These are phyloP conservation scores for Drosophila anceps DNA, from an alignment of 2,888 invertebrate genomes.

Conservation along the genomic window DNA sequence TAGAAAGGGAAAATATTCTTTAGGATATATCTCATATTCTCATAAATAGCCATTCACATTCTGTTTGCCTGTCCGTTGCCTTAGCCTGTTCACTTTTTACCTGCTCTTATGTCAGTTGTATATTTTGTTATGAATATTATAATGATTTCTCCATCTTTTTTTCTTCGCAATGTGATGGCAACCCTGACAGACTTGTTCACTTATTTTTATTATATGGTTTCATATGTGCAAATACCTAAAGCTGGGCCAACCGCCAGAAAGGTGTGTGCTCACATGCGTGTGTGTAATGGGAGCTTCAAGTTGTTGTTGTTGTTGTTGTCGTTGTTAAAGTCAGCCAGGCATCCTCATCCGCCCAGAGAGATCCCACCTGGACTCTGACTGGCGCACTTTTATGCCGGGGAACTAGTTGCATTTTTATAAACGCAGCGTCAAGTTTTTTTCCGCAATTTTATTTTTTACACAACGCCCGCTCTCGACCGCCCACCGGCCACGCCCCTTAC, in stretches of 20 bases:
- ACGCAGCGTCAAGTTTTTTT: slow-evolving; percentile 58
- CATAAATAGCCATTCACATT: background rate
- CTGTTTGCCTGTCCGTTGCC: background rate
- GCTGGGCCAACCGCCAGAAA: background rate
- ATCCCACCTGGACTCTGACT: slow-evolving; percentile 37
- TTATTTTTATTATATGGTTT: slow-evolving; percentile 63
- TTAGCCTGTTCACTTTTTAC: background rate
- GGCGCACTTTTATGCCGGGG: slow-evolving; percentile 46
- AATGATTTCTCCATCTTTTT: slow-evolving; percentile 17
- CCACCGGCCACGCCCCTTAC: background rate
- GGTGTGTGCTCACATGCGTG: slow-evolving; percentile 13
- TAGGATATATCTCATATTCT: background rate
- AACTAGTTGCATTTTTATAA: slow-evolving; percentile 79
- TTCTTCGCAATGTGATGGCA: slow-evolving; percentile 21
- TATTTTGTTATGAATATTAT: slow-evolving; percentile 32
- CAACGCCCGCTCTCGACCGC: slow-evolving; percentile 6
- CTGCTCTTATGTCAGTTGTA: slow-evolving; percentile 22
- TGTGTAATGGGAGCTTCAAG: slow-evolving; percentile 34
- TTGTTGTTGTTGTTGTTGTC: slow-evolving; percentile 23
- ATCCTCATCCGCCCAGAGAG: slow-evolving; percentile 43
- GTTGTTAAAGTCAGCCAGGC: slow-evolving; percentile 44
- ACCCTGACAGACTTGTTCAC: slow-evolving; percentile 35
- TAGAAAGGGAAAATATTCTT: background rate
- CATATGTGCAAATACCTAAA: slow-evolving; percentile 20
- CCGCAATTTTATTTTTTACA: slow-evolving; percentile 50